These are phyloP conservation scores for Aeoliscus strigatus DNA, from an alignment of 2,797 vertebrate species.

Conservation along the genomic window DNA sequence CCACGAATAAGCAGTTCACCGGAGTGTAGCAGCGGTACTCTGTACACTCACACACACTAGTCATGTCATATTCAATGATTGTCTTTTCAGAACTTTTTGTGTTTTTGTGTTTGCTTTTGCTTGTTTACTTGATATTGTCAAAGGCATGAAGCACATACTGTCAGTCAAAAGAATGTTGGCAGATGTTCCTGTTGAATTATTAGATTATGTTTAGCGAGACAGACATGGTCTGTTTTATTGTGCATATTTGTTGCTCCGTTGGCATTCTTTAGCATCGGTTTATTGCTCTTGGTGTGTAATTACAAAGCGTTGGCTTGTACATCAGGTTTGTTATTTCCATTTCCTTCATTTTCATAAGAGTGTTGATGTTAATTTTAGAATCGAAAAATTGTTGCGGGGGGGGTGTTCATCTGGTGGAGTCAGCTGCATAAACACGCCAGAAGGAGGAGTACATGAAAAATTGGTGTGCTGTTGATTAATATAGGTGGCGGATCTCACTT, in stretches of 20 bases:
- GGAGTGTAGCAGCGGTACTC: slow-evolving; percentile 15
- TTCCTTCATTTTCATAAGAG: slow-evolving; percentile 1
- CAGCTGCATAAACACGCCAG: slow-evolving; percentile 8
- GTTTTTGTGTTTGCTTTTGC: slow-evolving; percentile 12
- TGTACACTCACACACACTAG: slow-evolving; percentile 5
- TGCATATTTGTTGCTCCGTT: slow-evolving; percentile 29
- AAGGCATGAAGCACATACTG: slow-evolving; percentile 23
- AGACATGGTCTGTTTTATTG: slow-evolving; percentile 45
- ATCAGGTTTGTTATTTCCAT: slow-evolving; percentile 12
- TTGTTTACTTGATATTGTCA: slow-evolving; percentile 24
- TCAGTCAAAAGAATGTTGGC: slow-evolving; percentile 38
- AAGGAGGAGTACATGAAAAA: slow-evolving; percentile 21
- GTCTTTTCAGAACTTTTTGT: slow-evolving; percentile 21
- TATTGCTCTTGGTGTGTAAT: slow-evolving; percentile 25
- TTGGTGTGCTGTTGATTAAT: slow-evolving; percentile 40
- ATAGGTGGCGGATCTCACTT: slow-evolving; percentile 42
- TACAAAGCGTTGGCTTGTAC: background rate
- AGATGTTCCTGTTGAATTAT: slow-evolving; percentile 43
- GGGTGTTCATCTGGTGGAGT: slow-evolving; percentile 6
- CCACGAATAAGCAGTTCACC: slow-evolving; percentile 4
- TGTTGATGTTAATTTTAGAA: background rate
- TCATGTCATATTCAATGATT: slow-evolving; percentile 34
- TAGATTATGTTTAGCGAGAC: slow-evolving; percentile 42
- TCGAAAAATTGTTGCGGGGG: background rate
- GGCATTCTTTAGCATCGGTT: slow-evolving; percentile 24